Evolutionary conservation across 2,113 vertebrate genomes (phyloP).

Genomic region (Myxocyprinus asiaticus): DNA sequence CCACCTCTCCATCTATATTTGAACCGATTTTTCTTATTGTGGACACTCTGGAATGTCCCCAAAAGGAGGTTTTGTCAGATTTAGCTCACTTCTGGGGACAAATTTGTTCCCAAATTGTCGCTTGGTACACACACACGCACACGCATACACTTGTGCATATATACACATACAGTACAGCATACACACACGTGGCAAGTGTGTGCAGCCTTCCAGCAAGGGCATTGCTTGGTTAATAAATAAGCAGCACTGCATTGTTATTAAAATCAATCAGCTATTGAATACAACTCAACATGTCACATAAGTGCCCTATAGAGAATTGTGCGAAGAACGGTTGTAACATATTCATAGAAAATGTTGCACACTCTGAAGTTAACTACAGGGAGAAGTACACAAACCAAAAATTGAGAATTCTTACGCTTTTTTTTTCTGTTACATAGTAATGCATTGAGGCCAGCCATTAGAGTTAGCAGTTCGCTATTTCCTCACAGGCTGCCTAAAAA

Average conservation of each 20-base stretch:
- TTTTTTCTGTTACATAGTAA: background rate
- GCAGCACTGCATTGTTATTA: background rate
- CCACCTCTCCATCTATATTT: no score
- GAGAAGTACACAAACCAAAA: background rate
- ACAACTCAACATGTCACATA: background rate
- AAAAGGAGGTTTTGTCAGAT: no score
- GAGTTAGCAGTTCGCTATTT: no score
- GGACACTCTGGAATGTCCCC: no score
- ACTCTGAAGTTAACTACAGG: no score
- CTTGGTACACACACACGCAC: no score
- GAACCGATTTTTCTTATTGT: no score
- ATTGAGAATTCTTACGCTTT: background rate
- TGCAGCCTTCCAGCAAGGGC: background rate
- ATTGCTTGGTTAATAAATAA: background rate
- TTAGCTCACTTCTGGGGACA: no score
- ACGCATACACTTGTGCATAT: background rate
- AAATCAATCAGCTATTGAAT: constrained; percentile 11
- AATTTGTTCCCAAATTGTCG: no score
- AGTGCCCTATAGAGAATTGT: background rate
- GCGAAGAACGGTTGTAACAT: background rate
- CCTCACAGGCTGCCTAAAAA: no score
- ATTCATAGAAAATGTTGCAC: background rate
- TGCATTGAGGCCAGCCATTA: background rate
- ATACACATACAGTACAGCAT: background rate
- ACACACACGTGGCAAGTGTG: background rate